Evolutionary conservation across 2,113 vertebrate species (phyloP).

Genomic region (Cyprinus carpio): DNA sequence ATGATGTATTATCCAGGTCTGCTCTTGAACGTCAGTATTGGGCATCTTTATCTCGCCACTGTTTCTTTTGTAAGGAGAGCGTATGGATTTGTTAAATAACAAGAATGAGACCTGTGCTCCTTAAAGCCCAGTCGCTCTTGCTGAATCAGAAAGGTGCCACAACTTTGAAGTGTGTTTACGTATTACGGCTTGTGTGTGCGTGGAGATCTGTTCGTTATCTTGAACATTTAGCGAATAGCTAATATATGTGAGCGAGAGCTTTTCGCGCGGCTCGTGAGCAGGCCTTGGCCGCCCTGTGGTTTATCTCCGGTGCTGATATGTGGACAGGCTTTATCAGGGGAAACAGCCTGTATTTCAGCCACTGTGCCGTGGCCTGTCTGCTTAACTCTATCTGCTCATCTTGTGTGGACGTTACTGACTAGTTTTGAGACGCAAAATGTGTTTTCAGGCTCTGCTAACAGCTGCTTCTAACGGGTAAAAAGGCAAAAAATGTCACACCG

Average conservation of each 20-base stretch:
- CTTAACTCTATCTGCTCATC: slow-evolving; percentile 47
- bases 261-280: slow-evolving; percentile 3
- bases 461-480: neutral
- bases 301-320: slow-evolving; percentile 47
- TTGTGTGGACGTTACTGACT: neutral
- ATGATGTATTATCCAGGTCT: slow-evolving; percentile 56
- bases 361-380: slow-evolving; percentile 32
- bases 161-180: slow-evolving; percentile 2
- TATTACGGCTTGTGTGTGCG: slow-evolving; percentile 1
- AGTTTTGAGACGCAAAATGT: slow-evolving; percentile 27
- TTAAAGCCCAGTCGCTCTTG: neutral
- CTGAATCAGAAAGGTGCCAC: slow-evolving; percentile 16
- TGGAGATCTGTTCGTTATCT: slow-evolving; percentile 38
- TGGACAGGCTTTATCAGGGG: slow-evolving; percentile 33
- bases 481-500: neutral
- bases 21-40: slow-evolving; percentile 50
- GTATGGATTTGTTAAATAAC: slow-evolving; percentile 47
- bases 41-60: slow-evolving; percentile 52
- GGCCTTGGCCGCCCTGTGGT: slow-evolving; percentile 10
- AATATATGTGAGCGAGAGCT: slow-evolving; percentile 32
- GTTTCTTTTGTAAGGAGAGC: slow-evolving; percentile 44
- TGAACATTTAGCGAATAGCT: slow-evolving; percentile 37
- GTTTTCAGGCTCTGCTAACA: slow-evolving; percentile 26
- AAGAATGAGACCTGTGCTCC: slow-evolving; percentile 17
- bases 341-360: slow-evolving; percentile 31